phyloP scores from a whole-genome alignment of 2,797 vertebrate species.

The Diglossa cyanea region DNA sequence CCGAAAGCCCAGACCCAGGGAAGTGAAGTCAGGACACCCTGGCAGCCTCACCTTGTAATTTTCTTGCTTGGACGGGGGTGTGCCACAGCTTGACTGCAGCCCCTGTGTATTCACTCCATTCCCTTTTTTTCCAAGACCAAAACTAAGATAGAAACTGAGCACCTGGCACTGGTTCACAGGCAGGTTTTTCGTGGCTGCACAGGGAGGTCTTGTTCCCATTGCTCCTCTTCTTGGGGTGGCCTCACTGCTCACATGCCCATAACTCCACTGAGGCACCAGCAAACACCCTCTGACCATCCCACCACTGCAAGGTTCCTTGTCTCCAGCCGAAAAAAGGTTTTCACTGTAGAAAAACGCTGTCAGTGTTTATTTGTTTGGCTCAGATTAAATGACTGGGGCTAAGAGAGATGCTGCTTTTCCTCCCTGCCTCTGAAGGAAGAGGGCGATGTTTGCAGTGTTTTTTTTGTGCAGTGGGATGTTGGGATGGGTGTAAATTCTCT shows the following conservation, averaged over 20 bases:
- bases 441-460: background rate
- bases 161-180: background rate
- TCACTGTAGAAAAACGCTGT: background rate
- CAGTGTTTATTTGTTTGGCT: background rate
- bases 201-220: background rate
- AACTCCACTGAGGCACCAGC: background rate
- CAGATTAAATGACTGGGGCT: background rate
- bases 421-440: background rate
- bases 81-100: slow-evolving; percentile 14
- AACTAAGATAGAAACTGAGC: slow-evolving; percentile 46
- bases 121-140: slow-evolving; percentile 16
- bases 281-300: background rate
- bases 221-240: background rate
- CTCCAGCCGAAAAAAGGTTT: background rate
- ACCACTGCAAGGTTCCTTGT: background rate
- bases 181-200: background rate
- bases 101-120: slow-evolving; percentile 22
- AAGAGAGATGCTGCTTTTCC: background rate
- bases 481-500: background rate
- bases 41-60: slow-evolving; percentile 36
- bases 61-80: background rate
- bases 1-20: background rate
- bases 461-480: background rate
- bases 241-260: background rate
- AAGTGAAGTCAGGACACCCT: slow-evolving; percentile 63